Evolutionary conservation across 2,113 vertebrate genomes (phyloP).

Genomic region (Mobula hypostoma): DNA sequence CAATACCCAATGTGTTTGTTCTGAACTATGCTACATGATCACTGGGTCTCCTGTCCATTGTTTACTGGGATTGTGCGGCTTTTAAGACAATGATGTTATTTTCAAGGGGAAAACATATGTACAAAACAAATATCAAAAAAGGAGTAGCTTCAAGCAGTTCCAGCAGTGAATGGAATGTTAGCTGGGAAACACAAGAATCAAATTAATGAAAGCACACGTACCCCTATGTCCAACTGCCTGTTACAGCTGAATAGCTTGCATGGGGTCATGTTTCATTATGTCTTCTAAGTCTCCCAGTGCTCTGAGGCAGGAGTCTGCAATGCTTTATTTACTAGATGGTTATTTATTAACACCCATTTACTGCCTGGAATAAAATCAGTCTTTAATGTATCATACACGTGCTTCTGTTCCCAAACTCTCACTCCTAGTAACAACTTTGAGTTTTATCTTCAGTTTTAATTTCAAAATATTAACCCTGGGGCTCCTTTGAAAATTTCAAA

Average conservation of each 20-base stretch:
- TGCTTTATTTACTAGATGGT: constrained; percentile 1
- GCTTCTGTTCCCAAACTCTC: constrained; percentile 1
- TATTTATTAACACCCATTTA: constrained; percentile 16
- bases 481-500: background rate
- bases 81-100: background rate
- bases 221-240: background rate
- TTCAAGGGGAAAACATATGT: background rate
- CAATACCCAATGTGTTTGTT: constrained; percentile 39
- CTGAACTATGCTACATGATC: constrained; percentile 62
- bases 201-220: background rate
- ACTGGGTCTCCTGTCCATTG: constrained; percentile 59
- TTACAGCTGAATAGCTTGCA: background rate
- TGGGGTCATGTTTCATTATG: background rate
- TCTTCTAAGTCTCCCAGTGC: background rate
- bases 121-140: background rate
- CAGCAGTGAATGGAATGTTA: background rate
- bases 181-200: background rate
- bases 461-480: background rate
- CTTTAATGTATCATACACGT: background rate
- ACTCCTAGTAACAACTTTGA: background rate
- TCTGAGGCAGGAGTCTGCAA: background rate
- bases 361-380: constrained; percentile 16
- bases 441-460: background rate
- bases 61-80: constrained; percentile 40
- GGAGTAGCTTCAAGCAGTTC: background rate